Conservation (phyloP, 2,888 invertebrate species). For the Stenodema calcarata region DNA sequence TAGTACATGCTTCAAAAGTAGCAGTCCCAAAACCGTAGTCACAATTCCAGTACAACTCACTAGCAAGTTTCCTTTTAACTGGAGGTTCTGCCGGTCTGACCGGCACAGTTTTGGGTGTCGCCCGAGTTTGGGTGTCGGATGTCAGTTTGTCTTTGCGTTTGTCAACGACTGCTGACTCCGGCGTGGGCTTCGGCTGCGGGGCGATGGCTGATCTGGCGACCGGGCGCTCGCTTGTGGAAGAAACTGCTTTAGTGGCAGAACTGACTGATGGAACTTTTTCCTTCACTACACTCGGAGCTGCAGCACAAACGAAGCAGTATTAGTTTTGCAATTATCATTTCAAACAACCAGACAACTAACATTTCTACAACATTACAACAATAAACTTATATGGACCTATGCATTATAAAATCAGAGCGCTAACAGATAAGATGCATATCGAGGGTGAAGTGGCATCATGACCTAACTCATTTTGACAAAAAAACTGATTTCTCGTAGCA, state of each 20-base stretch:
- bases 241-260: background rate
- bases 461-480: no score
- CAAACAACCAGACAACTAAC: no score
- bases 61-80: slow-evolving; percentile 10
- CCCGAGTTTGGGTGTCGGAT: background rate
- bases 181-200: background rate
- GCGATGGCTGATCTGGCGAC: background rate
- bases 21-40: no score
- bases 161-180: background rate
- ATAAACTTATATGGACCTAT: no score
- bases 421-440: no score
- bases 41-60: no score
- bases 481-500: no score
- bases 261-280: background rate
- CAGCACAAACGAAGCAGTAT: background rate
- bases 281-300: slow-evolving; percentile 24
- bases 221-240: background rate
- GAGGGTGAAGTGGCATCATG: no score
- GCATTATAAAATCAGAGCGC: no score
- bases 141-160: background rate
- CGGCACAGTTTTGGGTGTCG: background rate
- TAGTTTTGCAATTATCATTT: no score
- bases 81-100: background rate
- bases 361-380: no score
- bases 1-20: no score